Base-by-base conservation (phyloP, 2,797 vertebrate genomes). In the Simalia tracyae region DNA sequence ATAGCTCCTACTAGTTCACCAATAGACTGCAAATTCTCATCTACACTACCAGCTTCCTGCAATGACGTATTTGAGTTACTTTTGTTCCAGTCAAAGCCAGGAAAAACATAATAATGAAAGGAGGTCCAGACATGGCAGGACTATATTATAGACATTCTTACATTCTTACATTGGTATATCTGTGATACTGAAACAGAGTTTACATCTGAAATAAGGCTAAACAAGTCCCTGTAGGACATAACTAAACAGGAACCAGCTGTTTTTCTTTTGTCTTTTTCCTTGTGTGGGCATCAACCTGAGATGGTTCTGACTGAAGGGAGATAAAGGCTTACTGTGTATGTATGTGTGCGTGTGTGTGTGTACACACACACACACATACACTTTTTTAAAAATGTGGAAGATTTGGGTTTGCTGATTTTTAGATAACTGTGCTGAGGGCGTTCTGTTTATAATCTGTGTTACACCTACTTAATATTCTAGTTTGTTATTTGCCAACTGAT, bases 231-330 rank as follows among this genome's bases (percentile, higher is more conserved):
- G 57, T 9, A 76, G 88, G 11, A 56, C 84, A 87, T 87, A 81
- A 86, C 54, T 89, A 87, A 72, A 63, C 8, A 61, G 24, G 15
- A 76, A 85, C 85, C 64, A 92, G 46, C 15, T 92, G 57, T 28
- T 92, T 90, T 26, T 28, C 59, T 87, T 88, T 92, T 92, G 46
- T 86, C 64, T 87, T 46, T 76, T 86, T 90, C 56, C 57, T 68
- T 60, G 68, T 81, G 36, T 86, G 76, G 64, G 66, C 46, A 59
- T n/a, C 66, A 28, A 31, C 28, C 57, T 54, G 46, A 81, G 57
- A 90, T 56, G 89, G 14, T 90, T 90, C 59, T 46, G 76, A 81
- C 61, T 56, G 42, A 46, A 72, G 31, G 54, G n/a, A 81, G 56
- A 56, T 50, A 89, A 84, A 92, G 57, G 84, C 31, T 26, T 46